Conservation (phyloP, 2,888 invertebrate genomes). For the Oscheius sp. region DNA sequence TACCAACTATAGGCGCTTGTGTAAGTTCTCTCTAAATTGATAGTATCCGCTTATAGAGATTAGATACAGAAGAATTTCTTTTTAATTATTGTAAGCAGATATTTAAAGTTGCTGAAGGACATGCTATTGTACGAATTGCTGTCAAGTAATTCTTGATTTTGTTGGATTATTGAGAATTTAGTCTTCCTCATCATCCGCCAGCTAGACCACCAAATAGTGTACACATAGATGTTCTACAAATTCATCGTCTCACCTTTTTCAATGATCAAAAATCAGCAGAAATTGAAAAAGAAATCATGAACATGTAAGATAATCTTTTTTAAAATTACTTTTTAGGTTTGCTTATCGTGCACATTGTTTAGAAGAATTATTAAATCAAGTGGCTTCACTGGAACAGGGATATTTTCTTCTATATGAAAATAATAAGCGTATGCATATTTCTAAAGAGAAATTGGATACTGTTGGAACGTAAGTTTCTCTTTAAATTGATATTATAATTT, state of each 20-base stretch:
- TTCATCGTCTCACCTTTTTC: slow-evolving; percentile 12
- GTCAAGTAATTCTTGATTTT: background rate
- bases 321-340: slow-evolving; percentile 9
- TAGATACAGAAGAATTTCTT: slow-evolving; percentile 16
- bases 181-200: background rate
- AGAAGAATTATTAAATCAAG: background rate
- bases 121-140: slow-evolving; percentile 13
- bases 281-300: background rate
- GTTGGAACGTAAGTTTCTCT: slow-evolving; percentile 1
- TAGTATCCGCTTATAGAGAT: background rate
- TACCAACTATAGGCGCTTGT: slow-evolving; percentile 15
- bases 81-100: slow-evolving; percentile 18
- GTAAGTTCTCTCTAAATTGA: slow-evolving; percentile 4
- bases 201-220: background rate
- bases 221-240: slow-evolving; percentile 24
- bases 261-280: slow-evolving; percentile 6
- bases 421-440: background rate
- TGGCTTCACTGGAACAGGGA: slow-evolving; percentile 12
- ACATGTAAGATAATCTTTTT: background rate
- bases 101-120: slow-evolving; percentile 30
- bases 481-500: background rate
- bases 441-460: background rate
- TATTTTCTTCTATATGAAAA: background rate
- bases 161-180: background rate
- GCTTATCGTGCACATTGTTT: slow-evolving; percentile 1